Base-by-base conservation (phyloP, 2,113 vertebrate genomes). In the Enhydra lutris region DNA sequence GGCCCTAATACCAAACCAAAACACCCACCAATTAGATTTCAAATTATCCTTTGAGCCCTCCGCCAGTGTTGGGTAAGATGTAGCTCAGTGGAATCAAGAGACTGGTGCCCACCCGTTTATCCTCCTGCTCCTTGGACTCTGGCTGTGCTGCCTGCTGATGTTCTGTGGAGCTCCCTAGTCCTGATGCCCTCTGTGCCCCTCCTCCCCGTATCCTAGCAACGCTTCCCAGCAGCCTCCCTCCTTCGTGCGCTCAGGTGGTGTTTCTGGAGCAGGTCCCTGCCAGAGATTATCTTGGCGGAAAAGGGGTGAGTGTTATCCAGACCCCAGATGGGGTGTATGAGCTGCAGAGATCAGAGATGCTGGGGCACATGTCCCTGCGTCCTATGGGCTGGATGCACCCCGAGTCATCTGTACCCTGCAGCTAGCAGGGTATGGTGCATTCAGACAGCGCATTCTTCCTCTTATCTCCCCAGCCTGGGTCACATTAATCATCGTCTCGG, bases 21-120 rank as follows among this genome's bases (percentile, higher is more conserved):
- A 95, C 87, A 95, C 69, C 55, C 73, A 31, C 87, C 96, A 95
- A 85, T 98, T 97, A 96, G 93, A 96, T 96, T 96, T 94, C 65
- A 61, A 13, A 74, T 91, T 36, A 42, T 76, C 94, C 90, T 87
- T 13, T 65, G 94, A 95, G 91, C 79, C 42, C 84, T 95, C 79
- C 0, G 34, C 93, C 97, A 89, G 5, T 0, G 57, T 69, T 73
- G 36, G 83, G 29, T 7, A 18, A 69, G 61, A 13, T 15, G 69
- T 57, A 12, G 89, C 9, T 1, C 24, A 0, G 17, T 0, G 11
- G 7, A n/a, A 39, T 36, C 9, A 20, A 31, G 45, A 96, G 87
- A 11, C 1, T 1, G 21, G 23, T 4, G 0, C 34, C 57, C 5
- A 0, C 14, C 11, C 52, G 3, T 11, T 13, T 36, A 82, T 50